These are phyloP conservation scores for Perizoma flavofasciatum DNA, from an alignment of 2,888 invertebrate species.

Conservation along the genomic window DNA sequence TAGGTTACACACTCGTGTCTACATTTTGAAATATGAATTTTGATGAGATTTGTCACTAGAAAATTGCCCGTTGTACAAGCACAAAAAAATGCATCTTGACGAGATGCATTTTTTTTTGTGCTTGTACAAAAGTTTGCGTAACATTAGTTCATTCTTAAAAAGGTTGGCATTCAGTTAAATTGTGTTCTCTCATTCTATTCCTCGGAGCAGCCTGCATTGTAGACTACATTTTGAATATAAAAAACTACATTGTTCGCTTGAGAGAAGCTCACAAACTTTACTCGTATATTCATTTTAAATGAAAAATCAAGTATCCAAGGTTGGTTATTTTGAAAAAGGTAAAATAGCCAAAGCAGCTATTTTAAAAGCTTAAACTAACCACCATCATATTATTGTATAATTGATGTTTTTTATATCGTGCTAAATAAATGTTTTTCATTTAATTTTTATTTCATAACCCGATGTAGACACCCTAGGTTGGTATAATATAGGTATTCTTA, in stretches of 20 bases:
- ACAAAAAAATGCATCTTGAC: slow-evolving; percentile 37
- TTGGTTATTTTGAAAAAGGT: not conserved
- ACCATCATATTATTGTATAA: too few relatives aligned
- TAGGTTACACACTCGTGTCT: slow-evolving; percentile 1
- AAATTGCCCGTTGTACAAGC: slow-evolving; percentile 20
- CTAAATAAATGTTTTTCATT: too few relatives aligned
- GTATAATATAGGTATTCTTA: too few relatives aligned
- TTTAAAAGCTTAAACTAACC: too few relatives aligned
- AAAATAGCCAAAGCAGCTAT: too few relatives aligned
- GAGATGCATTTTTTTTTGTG: too few relatives aligned
- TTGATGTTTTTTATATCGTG: too few relatives aligned
- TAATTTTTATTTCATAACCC: too few relatives aligned
- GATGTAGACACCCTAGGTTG: too few relatives aligned
- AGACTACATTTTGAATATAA: slow-evolving; percentile 53
- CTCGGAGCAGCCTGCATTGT: slow-evolving; percentile 57
- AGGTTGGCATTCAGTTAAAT: slow-evolving; percentile 51
- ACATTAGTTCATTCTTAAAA: slow-evolving; percentile 41
- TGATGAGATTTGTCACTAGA: not conserved
- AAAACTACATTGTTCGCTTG: slow-evolving; percentile 51
- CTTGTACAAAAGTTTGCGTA: slow-evolving; percentile 40
- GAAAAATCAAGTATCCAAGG: slow-evolving; percentile 30
- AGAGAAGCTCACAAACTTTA: slow-evolving; percentile 23
- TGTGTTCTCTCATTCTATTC: slow-evolving; percentile 46
- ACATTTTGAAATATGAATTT: slow-evolving; percentile 1
- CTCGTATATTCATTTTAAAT: slow-evolving; percentile 9